Evolutionary conservation across 2,113 vertebrate species (phyloP).

Genomic region (Danionella cerebrum): DNA sequence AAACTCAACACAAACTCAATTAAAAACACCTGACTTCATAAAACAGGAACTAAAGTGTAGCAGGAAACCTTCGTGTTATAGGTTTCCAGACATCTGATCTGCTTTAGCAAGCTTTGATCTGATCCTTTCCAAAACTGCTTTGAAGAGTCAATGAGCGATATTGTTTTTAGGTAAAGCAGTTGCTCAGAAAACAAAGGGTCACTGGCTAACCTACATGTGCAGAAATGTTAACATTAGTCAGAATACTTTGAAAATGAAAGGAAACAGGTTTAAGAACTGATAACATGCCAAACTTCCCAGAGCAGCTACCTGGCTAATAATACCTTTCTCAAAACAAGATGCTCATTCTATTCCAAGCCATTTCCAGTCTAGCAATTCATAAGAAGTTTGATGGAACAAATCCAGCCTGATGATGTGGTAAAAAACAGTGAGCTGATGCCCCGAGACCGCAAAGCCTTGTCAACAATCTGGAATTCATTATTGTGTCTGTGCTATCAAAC

Average conservation of each 20-base stretch:
- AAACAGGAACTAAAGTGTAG: conserved; percentile 22
- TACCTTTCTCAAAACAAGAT: background rate
- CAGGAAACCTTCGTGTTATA: background rate
- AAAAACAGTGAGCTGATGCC: conserved; percentile 22
- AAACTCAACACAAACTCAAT: conserved; percentile 56
- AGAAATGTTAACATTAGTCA: background rate
- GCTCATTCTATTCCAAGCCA: conserved; percentile 28
- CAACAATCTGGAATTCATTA: conserved; percentile 83
- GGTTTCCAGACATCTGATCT: background rate
- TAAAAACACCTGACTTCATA: conserved; percentile 19
- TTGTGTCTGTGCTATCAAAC: conserved; percentile 75
- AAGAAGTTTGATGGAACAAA: conserved; percentile 48
- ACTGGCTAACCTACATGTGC: background rate
- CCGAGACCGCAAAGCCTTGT: conserved; percentile 50
- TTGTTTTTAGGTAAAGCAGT: conserved; percentile 1
- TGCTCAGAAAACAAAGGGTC: background rate
- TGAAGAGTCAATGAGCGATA: background rate
- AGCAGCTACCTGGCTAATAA: background rate
- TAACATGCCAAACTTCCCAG: conserved; percentile 2
- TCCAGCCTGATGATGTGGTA: conserved; percentile 55
- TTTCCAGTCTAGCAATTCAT: conserved; percentile 42
- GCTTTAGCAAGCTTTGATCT: background rate
- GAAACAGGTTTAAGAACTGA: background rate
- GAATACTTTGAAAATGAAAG: conserved; percentile 30
- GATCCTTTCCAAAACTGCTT: background rate